Conservation (phyloP, 2,888 invertebrate genomes). For the Cataglyphis albicans region DNA sequence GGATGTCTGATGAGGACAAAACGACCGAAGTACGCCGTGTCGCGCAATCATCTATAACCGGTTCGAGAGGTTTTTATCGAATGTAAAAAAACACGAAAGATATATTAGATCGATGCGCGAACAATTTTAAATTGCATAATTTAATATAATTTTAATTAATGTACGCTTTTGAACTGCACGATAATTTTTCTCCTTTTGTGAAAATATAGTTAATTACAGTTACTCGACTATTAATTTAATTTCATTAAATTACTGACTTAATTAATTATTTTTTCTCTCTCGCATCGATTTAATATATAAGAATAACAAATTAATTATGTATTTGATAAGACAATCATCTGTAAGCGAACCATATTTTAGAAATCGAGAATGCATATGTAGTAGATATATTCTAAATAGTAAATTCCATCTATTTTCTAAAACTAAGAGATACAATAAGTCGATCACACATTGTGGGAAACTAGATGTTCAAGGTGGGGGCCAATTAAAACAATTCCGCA, state of each 20-base stretch:
- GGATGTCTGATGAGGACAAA: not conserved
- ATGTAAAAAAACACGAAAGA: not conserved
- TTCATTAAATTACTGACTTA: too few species aligned
- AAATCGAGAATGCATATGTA: not conserved
- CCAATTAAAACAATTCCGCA: conserved; percentile 19
- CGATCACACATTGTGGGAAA: not conserved
- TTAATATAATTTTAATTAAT: not conserved
- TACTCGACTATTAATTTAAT: not conserved
- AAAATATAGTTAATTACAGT: not conserved
- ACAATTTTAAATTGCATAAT: not conserved
- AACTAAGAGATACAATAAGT: not conserved
- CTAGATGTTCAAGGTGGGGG: conserved; percentile 37
- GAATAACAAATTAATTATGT: conserved; percentile 1
- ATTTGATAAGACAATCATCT: conserved; percentile 39
- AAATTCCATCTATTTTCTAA: conserved; percentile 19
- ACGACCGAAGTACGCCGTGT: not conserved
- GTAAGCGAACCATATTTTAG: conserved; percentile 1
- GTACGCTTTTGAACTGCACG: not conserved
- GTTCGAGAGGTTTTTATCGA: not conserved
- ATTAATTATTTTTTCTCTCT: not conserved
- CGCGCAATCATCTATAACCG: not conserved
- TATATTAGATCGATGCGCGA: not conserved
- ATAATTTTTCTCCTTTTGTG: not conserved
- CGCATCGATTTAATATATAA: not conserved
- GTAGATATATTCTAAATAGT: conserved; percentile 19